Percentiles rank a stretch among this genome's conserved stretches.
phyloP scores from a whole-genome alignment of 2,888 invertebrate species.

The Antitype chi region DNA sequence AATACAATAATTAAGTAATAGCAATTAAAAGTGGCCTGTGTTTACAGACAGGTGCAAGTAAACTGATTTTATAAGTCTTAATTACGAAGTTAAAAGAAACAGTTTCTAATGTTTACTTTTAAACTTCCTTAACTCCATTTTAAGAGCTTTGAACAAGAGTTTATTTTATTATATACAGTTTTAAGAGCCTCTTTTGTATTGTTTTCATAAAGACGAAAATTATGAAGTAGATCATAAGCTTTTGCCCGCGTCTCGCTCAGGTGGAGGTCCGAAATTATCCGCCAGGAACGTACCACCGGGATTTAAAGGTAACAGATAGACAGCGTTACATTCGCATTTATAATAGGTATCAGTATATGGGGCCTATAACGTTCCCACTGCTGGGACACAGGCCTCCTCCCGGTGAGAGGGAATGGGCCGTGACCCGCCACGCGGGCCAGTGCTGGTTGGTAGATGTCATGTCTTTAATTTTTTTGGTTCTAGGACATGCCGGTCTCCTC shows the following conservation, averaged over 20 bases:
- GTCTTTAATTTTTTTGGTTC: no score
- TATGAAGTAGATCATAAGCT: neutral
- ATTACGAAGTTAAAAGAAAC: neutral
- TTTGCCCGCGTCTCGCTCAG: neutral
- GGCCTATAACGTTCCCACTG: no score
- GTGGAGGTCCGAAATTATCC: neutral
- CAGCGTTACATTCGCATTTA: neutral
- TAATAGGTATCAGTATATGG: neutral
- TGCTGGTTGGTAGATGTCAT: no score
- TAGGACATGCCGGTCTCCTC: no score
- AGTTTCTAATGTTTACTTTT: neutral
- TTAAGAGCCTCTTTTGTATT: neutral
- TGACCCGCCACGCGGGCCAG: no score
- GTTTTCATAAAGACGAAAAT: neutral
- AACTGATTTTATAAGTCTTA: constrained; percentile 26
- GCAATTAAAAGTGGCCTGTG: constrained; percentile 21
- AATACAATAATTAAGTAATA: constrained; percentile 14
- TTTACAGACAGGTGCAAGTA: constrained; percentile 31
- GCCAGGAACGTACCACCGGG: neutral
- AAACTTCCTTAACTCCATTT: neutral
- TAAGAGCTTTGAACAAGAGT: neutral
- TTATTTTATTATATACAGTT: neutral
- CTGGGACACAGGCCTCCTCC: no score
- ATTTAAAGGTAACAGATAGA: neutral
- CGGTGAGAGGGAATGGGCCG: no score